phyloP scores from a whole-genome alignment of 2,888 invertebrate species.

The Rhingia campestris region DNA sequence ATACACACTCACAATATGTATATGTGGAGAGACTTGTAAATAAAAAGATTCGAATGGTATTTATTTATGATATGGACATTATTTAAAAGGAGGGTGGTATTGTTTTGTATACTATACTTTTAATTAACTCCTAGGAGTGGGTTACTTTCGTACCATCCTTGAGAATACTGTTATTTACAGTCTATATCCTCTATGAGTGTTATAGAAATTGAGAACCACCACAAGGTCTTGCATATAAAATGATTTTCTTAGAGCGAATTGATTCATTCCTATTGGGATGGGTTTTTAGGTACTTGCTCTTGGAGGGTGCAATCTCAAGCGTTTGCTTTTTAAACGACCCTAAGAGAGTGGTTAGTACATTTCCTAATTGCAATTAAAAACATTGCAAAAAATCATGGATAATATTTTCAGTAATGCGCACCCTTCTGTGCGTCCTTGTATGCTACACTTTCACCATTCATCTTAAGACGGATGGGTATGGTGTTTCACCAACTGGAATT shows the following conservation, averaged over 20 bases:
- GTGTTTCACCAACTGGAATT: not conserved
- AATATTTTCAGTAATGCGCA: slow-evolving; percentile 23
- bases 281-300: not conserved
- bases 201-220: too few relatives aligned
- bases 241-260: slow-evolving; percentile 19
- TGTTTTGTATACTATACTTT: slow-evolving; percentile 14
- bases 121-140: slow-evolving; percentile 52
- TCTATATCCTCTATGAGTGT: too few relatives aligned
- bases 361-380: slow-evolving; percentile 68
- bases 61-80: slow-evolving; percentile 53
- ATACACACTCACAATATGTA: not conserved
- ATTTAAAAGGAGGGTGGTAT: not conserved
- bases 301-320: slow-evolving; percentile 14
- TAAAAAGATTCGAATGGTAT: slow-evolving; percentile 39
- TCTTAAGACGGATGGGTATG: not conserved
- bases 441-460: not conserved
- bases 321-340: slow-evolving; percentile 47
- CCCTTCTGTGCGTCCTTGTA: not conserved
- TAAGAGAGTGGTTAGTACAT: slow-evolving; percentile 14
- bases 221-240: too few relatives aligned
- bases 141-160: slow-evolving; percentile 44
- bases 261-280: slow-evolving; percentile 35
- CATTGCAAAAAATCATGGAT: slow-evolving; percentile 51
- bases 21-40: not conserved
- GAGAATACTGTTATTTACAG: not conserved